Conservation (phyloP, 2,797 vertebrate species). For the Sus cebifrons region DNA sequence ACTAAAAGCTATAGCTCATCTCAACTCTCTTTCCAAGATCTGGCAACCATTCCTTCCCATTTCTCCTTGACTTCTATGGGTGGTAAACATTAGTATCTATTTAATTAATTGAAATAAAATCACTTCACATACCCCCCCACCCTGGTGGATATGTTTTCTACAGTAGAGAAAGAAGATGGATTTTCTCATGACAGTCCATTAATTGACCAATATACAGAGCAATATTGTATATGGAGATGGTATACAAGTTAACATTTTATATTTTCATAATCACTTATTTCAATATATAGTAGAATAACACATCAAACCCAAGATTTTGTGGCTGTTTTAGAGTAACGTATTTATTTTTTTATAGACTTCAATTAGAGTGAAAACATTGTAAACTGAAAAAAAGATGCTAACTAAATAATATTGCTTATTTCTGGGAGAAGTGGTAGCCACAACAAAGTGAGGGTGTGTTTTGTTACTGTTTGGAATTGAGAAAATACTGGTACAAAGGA, state of each 20-base stretch:
- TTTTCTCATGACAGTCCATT: not conserved
- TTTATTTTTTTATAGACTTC: not conserved
- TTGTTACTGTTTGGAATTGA: not conserved
- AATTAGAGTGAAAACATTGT: not conserved
- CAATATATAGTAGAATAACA: not conserved
- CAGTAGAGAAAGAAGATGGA: conserved; percentile 1
- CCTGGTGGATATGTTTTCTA: not conserved
- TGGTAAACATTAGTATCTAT: not conserved
- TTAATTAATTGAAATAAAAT: conserved; percentile 43
- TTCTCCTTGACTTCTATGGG: not conserved
- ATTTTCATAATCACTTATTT: conserved; percentile 45
- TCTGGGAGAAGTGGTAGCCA: not conserved
- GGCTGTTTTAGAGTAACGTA: not conserved
- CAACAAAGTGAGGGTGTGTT: not conserved
- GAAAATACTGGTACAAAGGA: not conserved
- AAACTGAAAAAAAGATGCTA: not conserved
- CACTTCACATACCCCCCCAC: not conserved
- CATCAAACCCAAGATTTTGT: not conserved
- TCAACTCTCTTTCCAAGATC: not conserved
- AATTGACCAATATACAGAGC: not conserved
- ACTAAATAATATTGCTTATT: not conserved
- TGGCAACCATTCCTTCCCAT: not conserved
- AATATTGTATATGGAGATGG: not conserved
- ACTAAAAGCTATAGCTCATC: not conserved
- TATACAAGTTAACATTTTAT: not conserved